A percentile compares a stretch with the other conserved stretches of the same genome.
These are phyloP conservation scores for Drosophila tripunctata DNA, from an alignment of 2,888 invertebrate genomes.

Conservation along the genomic window DNA sequence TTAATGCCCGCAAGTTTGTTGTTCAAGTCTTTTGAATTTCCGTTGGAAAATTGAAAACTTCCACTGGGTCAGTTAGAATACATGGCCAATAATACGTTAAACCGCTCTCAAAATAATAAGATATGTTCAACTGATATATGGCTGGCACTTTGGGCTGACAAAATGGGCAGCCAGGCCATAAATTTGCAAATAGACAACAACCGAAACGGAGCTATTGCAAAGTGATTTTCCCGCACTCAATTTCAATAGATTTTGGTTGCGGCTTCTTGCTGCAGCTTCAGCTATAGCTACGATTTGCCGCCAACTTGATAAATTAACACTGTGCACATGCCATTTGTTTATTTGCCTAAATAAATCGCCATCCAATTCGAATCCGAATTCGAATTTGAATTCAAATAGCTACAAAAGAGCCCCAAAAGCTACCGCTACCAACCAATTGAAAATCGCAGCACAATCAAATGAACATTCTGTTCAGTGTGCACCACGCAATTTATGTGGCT, in stretches of 20 bases:
- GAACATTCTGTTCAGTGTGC: constrained; percentile 61
- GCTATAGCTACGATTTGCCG: constrained; percentile 17
- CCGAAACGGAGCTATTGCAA: constrained; percentile 41
- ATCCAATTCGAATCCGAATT: constrained; percentile 59
- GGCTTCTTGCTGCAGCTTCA: not conserved
- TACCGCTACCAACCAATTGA: constrained; percentile 68
- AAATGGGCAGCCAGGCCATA: constrained; percentile 66
- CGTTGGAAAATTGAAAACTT: constrained; percentile 37
- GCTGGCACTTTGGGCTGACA: constrained; percentile 71
- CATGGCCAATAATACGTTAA: constrained; percentile 54
- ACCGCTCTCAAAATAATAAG: constrained; percentile 60
- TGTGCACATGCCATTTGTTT: constrained; percentile 77
- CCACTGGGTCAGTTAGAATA: constrained; percentile 62
- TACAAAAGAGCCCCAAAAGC: constrained; percentile 55
- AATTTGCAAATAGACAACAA: constrained; percentile 60
- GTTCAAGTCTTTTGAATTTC: constrained; percentile 36
- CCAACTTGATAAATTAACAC: constrained; percentile 76
- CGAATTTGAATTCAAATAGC: constrained; percentile 59
- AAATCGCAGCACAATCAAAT: constrained; percentile 70
- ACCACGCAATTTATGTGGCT: constrained; percentile 69
- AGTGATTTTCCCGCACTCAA: constrained; percentile 78
- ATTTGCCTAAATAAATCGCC: constrained; percentile 76
- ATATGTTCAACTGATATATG: constrained; percentile 71
- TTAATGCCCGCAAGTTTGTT: constrained; percentile 17
- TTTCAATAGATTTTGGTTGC: constrained; percentile 61